Evolutionary conservation across 2,888 invertebrate genomes (phyloP), one percentile per base, ranked within the genome.

Genomic region (Drosophila tripunctata): DNA sequence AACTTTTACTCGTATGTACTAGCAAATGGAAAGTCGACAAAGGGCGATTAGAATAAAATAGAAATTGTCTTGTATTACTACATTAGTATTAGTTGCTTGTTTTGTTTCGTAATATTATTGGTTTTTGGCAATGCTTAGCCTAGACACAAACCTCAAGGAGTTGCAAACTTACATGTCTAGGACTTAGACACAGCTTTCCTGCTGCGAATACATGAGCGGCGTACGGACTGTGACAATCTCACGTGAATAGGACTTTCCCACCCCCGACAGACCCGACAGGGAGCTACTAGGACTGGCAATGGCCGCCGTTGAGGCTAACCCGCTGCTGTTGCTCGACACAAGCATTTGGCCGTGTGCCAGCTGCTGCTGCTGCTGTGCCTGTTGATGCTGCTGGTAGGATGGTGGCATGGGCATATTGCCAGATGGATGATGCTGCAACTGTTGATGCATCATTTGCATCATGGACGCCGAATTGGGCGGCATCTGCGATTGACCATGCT

Each of bases 191-290:
- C 94, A 94, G 90, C 94, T 94, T 89, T 94, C 94, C 89, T 94
- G 93, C 86, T 92, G 94, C 87, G 93, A 94, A 67, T 93, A 94
- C 93, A 94, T 94, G 55, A 94, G 92, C 50, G 94, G 94, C 55
- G 94, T 94, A 83, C 94, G 92, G 50, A 94, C 94, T 22, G 94
- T 94, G 52, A 94, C 94, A 64, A 94, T 94, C 91, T 94, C 94
- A 71, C 94, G 90, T 40, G 91, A 91, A 71, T 91, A 92, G 56
- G 91, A 91, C 82, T 91, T 91, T n/a, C 88, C 89, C 47, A 90
- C 89, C 0, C 87, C 90, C 36, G 91, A 90, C 5, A 91, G 89
- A 8, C 91, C 91, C 2, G 90, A 89, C 4, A 90, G 63, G 15
- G 90, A 90, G 68, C 89, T 89, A 64, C 90, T 90, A 57, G 90